phyloP scores from a whole-genome alignment of 2,113 vertebrate genomes.

The Ivindomyrus marchei region DNA sequence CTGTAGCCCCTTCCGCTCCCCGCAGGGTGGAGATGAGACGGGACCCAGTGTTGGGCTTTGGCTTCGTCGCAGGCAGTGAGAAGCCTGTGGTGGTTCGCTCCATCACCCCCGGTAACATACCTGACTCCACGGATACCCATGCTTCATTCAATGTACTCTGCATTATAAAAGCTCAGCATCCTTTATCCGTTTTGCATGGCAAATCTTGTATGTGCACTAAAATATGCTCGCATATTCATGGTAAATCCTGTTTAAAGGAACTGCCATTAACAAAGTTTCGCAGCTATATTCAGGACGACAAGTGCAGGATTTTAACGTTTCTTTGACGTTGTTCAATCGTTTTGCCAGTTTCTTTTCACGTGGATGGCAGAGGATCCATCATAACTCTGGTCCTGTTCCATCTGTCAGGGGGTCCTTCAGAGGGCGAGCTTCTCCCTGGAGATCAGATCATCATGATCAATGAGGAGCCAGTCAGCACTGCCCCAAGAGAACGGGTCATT shows the following conservation, averaged over 20 bases:
- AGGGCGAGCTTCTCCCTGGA: slow-evolving; percentile 89
- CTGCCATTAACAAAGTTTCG: neutral
- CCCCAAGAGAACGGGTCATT: slow-evolving; percentile 91
- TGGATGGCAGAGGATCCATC: neutral
- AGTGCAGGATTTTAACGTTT: neutral
- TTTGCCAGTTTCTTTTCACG: neutral
- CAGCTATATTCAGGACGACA: neutral
- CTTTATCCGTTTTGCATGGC: neutral
- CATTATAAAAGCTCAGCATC: neutral
- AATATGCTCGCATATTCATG: neutral
- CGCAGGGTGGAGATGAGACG: slow-evolving; percentile 96
- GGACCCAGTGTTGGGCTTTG: slow-evolving; percentile 94
- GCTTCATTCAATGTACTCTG: neutral
- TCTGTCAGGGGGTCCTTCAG: slow-evolving; percentile 85
- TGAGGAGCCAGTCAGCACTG: slow-evolving; percentile 87
- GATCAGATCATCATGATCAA: slow-evolving; percentile 99
- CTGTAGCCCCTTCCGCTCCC: slow-evolving; percentile 79
- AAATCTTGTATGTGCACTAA: neutral
- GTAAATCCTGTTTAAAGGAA: neutral
- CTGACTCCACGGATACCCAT: neutral
- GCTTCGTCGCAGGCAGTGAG: slow-evolving; percentile 97
- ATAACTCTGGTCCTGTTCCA: slow-evolving; percentile 35
- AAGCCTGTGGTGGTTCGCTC: slow-evolving; percentile 97
- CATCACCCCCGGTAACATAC: slow-evolving; percentile 86
- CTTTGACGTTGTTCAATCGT: neutral